A percentile compares a stretch with the other conserved stretches of the same genome.
Conservation (phyloP, 1,140 invertebrate genomes). For the Campodea augens region DNA sequence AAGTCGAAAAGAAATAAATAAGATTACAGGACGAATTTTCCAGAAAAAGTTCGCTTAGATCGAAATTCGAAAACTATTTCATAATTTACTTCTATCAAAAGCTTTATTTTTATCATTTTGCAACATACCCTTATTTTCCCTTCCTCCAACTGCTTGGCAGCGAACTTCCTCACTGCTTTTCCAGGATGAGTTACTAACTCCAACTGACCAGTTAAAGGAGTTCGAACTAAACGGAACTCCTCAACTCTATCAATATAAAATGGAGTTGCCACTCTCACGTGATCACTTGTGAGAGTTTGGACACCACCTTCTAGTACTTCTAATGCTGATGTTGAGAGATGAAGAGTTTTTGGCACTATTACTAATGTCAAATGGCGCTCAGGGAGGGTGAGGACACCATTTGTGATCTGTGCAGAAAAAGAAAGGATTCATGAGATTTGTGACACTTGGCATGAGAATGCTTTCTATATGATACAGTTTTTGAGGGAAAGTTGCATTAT, state of each 20-base stretch:
- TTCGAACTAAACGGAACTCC: neutral
- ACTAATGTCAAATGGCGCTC: neutral
- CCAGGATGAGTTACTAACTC: neutral
- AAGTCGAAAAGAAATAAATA: too few species aligned
- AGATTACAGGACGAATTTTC: too few species aligned
- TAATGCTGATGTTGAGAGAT: neutral
- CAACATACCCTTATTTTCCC: too few species aligned
- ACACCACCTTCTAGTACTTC: neutral
- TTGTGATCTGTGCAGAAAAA: too few species aligned
- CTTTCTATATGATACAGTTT: too few species aligned
- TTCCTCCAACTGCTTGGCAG: neutral
- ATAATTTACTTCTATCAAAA: too few species aligned
- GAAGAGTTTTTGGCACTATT: neutral
- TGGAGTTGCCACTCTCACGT: neutral
- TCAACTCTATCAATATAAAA: neutral
- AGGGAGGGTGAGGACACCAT: neutral
- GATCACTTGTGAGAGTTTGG: neutral
- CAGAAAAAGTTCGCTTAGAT: too few species aligned
- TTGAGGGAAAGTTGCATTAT: too few species aligned
- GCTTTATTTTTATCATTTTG: too few species aligned
- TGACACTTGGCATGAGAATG: too few species aligned
- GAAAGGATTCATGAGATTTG: too few species aligned
- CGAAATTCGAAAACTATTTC: too few species aligned
- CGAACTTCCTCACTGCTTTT: neutral
- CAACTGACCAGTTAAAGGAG: neutral